A percentile compares a stretch with the other conserved stretches of the same genome.
These are phyloP conservation scores for Oxycera nigricornis DNA, from an alignment of 2,888 invertebrate genomes.

Conservation along the genomic window DNA sequence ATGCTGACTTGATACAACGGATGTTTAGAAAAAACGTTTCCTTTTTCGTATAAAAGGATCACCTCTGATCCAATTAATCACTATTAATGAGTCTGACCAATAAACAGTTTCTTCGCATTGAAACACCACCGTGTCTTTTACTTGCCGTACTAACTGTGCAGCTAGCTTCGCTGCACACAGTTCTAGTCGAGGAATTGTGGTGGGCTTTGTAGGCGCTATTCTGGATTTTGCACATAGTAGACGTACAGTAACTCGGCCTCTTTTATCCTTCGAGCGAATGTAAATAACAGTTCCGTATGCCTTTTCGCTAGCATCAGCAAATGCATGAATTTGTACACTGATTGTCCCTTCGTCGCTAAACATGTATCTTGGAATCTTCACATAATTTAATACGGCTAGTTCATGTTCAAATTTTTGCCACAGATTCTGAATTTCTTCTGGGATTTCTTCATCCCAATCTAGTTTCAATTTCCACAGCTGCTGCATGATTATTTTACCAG, in stretches of 20 bases:
- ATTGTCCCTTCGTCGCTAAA: background rate
- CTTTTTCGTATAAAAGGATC: background rate
- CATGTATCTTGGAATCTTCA: background rate
- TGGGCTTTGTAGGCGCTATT: conserved; percentile 43
- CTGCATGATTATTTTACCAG: conserved; percentile 11
- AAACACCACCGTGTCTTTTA: background rate
- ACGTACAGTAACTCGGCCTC: background rate
- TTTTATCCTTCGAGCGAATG: background rate
- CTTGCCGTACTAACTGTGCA: background rate
- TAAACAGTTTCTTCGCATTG: background rate
- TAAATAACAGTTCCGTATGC: conserved; percentile 5
- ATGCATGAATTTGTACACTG: conserved; percentile 19
- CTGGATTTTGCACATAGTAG: conserved; percentile 38
- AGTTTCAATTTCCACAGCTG: background rate
- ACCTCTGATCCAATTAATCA: background rate
- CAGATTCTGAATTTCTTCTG: background rate
- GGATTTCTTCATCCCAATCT: background rate
- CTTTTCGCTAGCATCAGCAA: conserved; percentile 11
- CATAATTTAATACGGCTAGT: background rate
- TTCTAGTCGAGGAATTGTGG: conserved; percentile 49
- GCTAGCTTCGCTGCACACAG: conserved; percentile 44
- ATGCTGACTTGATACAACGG: too few relatives aligned
- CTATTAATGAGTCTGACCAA: conserved; percentile 17
- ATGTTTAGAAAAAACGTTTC: too few relatives aligned
- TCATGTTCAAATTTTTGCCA: background rate